Evolutionary conservation across 2,113 vertebrate species (phyloP).

Genomic region (Callipepla squamata): DNA sequence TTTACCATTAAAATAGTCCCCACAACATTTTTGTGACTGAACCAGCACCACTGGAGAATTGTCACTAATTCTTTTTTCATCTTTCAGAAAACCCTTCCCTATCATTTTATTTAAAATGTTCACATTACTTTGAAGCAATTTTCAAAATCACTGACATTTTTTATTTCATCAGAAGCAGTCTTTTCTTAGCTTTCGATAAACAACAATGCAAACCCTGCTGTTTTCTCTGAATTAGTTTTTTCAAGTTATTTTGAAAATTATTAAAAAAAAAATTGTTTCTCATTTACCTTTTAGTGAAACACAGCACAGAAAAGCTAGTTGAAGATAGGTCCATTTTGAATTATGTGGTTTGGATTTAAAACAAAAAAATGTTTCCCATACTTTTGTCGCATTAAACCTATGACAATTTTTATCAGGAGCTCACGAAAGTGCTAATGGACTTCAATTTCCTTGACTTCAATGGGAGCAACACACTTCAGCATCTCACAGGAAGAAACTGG

Average conservation of each 20-base stretch:
- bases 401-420: slow-evolving; percentile 1
- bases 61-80: slow-evolving; percentile 7
- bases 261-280: slow-evolving; percentile 1
- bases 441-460: slow-evolving; percentile 18
- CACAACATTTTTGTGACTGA: neutral
- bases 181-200: slow-evolving; percentile 16
- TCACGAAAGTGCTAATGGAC: neutral
- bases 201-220: slow-evolving; percentile 21
- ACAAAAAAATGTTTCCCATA: neutral
- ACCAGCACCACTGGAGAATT: slow-evolving; percentile 21
- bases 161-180: slow-evolving; percentile 17
- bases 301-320: neutral
- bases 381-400: neutral
- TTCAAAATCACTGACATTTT: slow-evolving; percentile 56
- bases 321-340: neutral
- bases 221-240: slow-evolving; percentile 40
- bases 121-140: slow-evolving; percentile 46
- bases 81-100: neutral
- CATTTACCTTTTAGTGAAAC: neutral
- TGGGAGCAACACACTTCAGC: neutral
- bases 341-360: neutral
- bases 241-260: slow-evolving; percentile 46
- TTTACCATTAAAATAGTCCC: neutral
- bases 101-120: slow-evolving; percentile 31
- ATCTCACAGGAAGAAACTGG: slow-evolving; percentile 15